phyloP scores from a whole-genome alignment of 1,140 invertebrate genomes.

The Euwallacea fornicatus region DNA sequence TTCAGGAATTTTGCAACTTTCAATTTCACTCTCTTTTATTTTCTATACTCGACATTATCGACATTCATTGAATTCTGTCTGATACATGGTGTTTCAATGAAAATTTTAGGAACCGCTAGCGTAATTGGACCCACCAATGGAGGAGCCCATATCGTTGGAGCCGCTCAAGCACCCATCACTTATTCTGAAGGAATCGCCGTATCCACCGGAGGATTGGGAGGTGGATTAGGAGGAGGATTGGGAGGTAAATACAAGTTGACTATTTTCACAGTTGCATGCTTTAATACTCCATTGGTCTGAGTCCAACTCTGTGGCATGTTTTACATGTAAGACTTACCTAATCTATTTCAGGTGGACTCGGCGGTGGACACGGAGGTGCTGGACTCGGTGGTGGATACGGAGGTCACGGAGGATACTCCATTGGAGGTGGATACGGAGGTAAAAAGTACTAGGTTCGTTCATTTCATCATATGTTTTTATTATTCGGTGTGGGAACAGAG shows the following conservation, averaged over 20 bases:
- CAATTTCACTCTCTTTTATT: background rate
- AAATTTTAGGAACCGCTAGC: conserved; percentile 34
- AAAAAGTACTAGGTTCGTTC: conserved; percentile 37
- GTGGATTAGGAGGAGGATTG: conserved; percentile 19
- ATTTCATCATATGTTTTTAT: conserved; percentile 22
- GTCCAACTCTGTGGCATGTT: too few species aligned
- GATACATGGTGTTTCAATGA: background rate
- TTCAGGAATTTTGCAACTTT: background rate
- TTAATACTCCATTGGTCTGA: too few species aligned
- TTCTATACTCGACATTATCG: background rate
- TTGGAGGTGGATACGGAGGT: conserved; percentile 31
- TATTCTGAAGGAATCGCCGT: conserved; percentile 35
- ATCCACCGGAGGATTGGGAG: conserved; percentile 28
- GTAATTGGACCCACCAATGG: conserved; percentile 39
- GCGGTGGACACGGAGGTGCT: conserved; percentile 31
- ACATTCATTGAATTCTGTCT: too few species aligned
- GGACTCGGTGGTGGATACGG: conserved; percentile 29
- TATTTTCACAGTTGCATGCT: too few species aligned
- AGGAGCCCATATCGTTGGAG: conserved; percentile 37
- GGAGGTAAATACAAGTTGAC: background rate
- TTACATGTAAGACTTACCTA: background rate
- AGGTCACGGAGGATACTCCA: conserved; percentile 17
- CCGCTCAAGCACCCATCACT: conserved; percentile 37
- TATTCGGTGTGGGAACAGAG: conserved; percentile 23
- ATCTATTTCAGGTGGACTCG: conserved; percentile 20